Evolutionary conservation across 2,113 vertebrate genomes (phyloP), one percentile per base, ranked within the genome.

Genomic region (Pelvicachromis taeniatus): DNA sequence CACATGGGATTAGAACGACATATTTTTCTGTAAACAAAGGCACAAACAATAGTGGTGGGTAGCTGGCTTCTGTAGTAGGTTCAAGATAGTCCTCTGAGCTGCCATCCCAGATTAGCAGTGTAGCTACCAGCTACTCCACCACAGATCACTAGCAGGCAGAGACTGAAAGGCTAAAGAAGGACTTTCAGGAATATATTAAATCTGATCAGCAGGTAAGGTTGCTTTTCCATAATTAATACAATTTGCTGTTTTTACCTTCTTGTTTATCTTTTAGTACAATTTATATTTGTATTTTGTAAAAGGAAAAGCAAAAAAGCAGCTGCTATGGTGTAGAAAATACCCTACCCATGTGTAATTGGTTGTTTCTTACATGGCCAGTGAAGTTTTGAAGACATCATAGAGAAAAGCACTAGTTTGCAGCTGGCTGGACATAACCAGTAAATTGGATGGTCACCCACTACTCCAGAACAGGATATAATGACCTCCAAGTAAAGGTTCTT

Each of bases 1-100:
- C 92, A 89, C 89, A 81, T 59, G 89, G 88, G 90, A 93, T 94
- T 93, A 91, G 89, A 84, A 87, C 55, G 53, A 88, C 88, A 93
- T 88, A 89, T 94, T 92, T 91, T 81, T 88, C 82, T 61, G 86
- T 89, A 88, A 88, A 94, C 92, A 93, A 92, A 94, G 89, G 84
- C 82, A 35, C 70, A 91, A 90, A 94, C 92, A 94, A 94, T 92
- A 63, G 88, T 53, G 56, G 89, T 93, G 91, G 93, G 92, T 73
- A 91, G 89, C 61, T 93, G 91, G 88, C 88, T 84, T 87, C 53
- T 82, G 87, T 33, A 31, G 86, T 68, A 77, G 87, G 90, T 91
- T 65, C 19, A 16, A 89, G 94, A 89, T 81, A 75, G 84, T 91
- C 88, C 92, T 91, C 82, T 80, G 84, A 91, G 92, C 90, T 78